A percentile compares a stretch with the other conserved stretches of the same genome.
These are phyloP conservation scores for Melanotaenia nigrans DNA, from an alignment of 2,797 vertebrate genomes.

Conservation along the genomic window DNA sequence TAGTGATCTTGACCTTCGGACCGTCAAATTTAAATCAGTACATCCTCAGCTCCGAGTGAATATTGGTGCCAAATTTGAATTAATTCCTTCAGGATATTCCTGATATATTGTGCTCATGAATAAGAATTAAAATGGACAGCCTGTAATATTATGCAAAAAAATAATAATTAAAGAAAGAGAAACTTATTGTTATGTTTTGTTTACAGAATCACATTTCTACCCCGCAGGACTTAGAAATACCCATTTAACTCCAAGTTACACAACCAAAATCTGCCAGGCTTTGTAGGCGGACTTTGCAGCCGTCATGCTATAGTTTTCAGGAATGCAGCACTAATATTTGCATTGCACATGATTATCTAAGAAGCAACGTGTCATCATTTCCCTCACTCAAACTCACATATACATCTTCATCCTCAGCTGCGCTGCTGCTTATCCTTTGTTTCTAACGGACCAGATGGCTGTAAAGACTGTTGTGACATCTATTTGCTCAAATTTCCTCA, in stretches of 20 bases:
- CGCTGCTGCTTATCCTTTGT: background rate
- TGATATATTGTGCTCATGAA: background rate
- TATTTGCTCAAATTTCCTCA: background rate
- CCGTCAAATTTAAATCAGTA: conserved; percentile 12
- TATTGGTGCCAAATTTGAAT: conserved; percentile 1
- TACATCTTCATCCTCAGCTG: background rate
- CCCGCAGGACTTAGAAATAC: background rate
- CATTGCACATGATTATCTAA: background rate
- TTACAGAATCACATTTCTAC: background rate
- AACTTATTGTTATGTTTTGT: background rate
- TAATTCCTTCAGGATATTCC: background rate
- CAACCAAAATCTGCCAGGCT: background rate
- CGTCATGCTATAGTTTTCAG: background rate
- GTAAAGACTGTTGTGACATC: background rate
- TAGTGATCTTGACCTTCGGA: conserved; percentile 13
- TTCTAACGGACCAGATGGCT: background rate
- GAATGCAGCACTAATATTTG: background rate
- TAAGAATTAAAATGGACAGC: background rate
- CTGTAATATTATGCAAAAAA: background rate
- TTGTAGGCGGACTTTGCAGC: background rate
- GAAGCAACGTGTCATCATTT: background rate
- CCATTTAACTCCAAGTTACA: too few species aligned
- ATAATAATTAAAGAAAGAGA: background rate
- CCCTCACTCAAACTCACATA: background rate
- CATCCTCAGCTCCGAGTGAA: background rate